A percentile compares a stretch with the other conserved stretches of the same genome.
These are phyloP conservation scores for Yponomeuta malinellus DNA, from an alignment of 2,888 invertebrate species.

Conservation along the genomic window DNA sequence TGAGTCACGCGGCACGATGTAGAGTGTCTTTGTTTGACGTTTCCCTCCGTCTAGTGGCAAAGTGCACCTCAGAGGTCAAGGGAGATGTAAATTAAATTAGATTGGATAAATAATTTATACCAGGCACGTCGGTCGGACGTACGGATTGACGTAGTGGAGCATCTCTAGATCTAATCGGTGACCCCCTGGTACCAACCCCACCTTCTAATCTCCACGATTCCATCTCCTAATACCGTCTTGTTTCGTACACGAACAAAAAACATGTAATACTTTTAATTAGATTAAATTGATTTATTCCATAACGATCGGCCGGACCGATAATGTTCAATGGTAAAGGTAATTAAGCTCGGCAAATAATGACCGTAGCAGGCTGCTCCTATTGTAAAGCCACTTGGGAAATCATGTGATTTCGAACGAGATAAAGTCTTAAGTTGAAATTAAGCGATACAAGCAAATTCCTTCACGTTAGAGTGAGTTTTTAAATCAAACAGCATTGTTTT, in stretches of 20 bases:
- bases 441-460: not conserved
- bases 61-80: conserved; percentile 44
- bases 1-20: conserved; percentile 35
- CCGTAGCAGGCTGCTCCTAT: conserved; percentile 29
- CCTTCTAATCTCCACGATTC: conserved; percentile 62
- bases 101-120: conserved; percentile 70
- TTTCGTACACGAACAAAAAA: conserved; percentile 70
- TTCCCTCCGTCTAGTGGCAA: not conserved
- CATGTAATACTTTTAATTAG: conserved; percentile 75
- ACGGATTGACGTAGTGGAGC: conserved; percentile 61
- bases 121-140: conserved; percentile 52
- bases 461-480: not conserved
- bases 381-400: not conserved
- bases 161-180: conserved; percentile 64
- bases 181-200: conserved; percentile 61
- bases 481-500: not conserved
- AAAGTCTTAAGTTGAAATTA: conserved; percentile 22
- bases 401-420: conserved; percentile 6
- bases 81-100: conserved; percentile 70
- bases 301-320: conserved; percentile 57
- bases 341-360: conserved; percentile 67
- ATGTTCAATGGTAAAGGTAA: conserved; percentile 53
- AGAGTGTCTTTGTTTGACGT: not conserved
- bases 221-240: conserved; percentile 71
- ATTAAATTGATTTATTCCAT: conserved; percentile 74